Percentiles rank a stretch among this genome's conserved stretches.
These are phyloP conservation scores for Polia nebulosa DNA, from an alignment of 2,888 invertebrate species.

Conservation along the genomic window DNA sequence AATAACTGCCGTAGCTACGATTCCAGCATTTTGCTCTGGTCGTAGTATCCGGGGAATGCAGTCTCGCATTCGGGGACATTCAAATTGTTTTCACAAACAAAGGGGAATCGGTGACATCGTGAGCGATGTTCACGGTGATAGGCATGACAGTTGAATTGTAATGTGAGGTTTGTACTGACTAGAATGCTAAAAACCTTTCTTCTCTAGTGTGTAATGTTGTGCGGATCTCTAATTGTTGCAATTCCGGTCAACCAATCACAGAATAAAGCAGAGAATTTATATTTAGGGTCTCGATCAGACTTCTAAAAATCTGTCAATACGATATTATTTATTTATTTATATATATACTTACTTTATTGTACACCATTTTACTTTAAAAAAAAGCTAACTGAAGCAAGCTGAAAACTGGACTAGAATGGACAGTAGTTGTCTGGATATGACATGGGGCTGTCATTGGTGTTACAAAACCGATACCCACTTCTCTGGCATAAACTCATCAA, in stretches of 20 bases:
- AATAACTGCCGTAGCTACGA: neutral
- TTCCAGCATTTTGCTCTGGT: conserved; percentile 25
- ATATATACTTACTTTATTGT: no score
- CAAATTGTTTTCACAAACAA: conserved; percentile 50
- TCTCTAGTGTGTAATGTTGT: neutral
- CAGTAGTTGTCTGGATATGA: no score
- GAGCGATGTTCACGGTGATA: conserved; percentile 27
- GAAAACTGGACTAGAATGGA: no score
- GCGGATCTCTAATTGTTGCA: no score
- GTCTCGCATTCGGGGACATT: conserved; percentile 20
- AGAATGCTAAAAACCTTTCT: conserved; percentile 9
- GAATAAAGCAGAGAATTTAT: no score
- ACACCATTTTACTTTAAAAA: no score
- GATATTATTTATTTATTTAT: no score
- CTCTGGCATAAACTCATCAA: neutral
- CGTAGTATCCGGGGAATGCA: conserved; percentile 28
- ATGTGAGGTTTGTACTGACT: conserved; percentile 15
- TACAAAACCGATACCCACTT: no score
- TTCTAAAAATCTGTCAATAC: neutral
- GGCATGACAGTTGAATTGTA: conserved; percentile 17
- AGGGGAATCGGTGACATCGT: conserved; percentile 24
- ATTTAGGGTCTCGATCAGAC: no score
- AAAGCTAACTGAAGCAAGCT: no score
- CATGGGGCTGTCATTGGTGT: no score
- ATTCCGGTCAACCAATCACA: no score